Evolutionary conservation across 2,888 invertebrate species (phyloP), one percentile per base, ranked within the genome.

Genomic region (Portevinia maculata): DNA sequence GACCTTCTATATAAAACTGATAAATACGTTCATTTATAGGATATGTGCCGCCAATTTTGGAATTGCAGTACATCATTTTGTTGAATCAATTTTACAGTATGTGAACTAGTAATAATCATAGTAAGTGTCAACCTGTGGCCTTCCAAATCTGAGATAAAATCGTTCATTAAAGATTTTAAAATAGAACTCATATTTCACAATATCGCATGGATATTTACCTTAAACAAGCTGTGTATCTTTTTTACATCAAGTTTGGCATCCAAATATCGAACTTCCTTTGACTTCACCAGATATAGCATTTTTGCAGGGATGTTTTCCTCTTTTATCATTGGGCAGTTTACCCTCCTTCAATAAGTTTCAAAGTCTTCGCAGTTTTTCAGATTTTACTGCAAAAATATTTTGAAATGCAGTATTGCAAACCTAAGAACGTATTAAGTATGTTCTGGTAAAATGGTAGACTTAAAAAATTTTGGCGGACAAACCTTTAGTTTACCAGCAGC

Each of bases 311-410:
- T 62, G 48, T 37, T 62, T 62, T 34, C 37, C 28, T 62, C 48
- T 50, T 50, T 62, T 9, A 24, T 59, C 15, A 59, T 28, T 39
- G 28, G 28, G 28, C 39, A 57, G 57, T 57, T 57, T 11, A 15
- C 57, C 41, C 41, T 28, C 41, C 41, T 57, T 57, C n/a, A 57
- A 57, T 28, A 48, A 37, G 24, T 34, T 62, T 34, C 62, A 62
- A 48, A 62, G 21, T 24, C 62, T 48, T 62, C 37, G 62, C 48
- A 62, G 62, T 24, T 41, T 62, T 60, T 60, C 60, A 60, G 60
- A 46, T 8, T 15, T 62, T 62, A 62, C 62, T 24, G 30, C 52
- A 52, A 65, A 65, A 53, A 52, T 67, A 46, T 67, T 53, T 53
- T 53, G 55, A 65, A 65, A 65, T 8, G 53, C 53, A 55, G 53